These are phyloP conservation scores for Iphiclides podalirius DNA, from an alignment of 2,888 invertebrate species.

Conservation along the genomic window DNA sequence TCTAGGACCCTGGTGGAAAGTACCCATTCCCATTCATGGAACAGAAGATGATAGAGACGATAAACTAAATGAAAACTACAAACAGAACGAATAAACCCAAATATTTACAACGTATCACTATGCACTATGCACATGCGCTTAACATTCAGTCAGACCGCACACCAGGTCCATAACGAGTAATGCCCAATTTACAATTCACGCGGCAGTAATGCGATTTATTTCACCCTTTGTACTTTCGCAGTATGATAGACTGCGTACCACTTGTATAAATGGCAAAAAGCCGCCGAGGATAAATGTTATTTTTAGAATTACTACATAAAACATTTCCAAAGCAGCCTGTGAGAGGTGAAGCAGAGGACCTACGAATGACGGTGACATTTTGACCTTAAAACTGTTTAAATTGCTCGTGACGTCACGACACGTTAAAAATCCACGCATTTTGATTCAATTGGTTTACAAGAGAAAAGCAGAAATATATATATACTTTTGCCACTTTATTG, in stretches of 20 bases:
- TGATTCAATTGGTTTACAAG: background rate
- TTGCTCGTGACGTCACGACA: too few species aligned
- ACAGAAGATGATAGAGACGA: too few species aligned
- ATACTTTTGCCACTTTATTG: background rate
- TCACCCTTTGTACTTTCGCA: constrained; percentile 1
- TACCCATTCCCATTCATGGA: too few species aligned
- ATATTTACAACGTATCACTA: too few species aligned
- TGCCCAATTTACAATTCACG: constrained; percentile 22
- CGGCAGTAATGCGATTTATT: constrained; percentile 13
- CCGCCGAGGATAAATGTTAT: background rate
- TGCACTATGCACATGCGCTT: background rate
- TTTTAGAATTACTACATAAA: too few species aligned
- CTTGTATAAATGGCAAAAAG: constrained; percentile 1
- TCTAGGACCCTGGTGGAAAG: too few species aligned
- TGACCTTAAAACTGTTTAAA: too few species aligned
- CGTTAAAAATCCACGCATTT: background rate
- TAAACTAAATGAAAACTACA: too few species aligned
- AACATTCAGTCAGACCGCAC: constrained; percentile 1
- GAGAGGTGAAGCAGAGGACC: too few species aligned
- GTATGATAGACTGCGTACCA: background rate
- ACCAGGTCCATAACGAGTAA: constrained; percentile 8
- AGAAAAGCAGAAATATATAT: background rate
- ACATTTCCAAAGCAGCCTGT: too few species aligned
- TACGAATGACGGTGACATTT: too few species aligned
- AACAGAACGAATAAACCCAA: too few species aligned